These are phyloP conservation scores for Sitta carolinensis DNA, from an alignment of 2,797 vertebrate genomes.

Conservation along the genomic window DNA sequence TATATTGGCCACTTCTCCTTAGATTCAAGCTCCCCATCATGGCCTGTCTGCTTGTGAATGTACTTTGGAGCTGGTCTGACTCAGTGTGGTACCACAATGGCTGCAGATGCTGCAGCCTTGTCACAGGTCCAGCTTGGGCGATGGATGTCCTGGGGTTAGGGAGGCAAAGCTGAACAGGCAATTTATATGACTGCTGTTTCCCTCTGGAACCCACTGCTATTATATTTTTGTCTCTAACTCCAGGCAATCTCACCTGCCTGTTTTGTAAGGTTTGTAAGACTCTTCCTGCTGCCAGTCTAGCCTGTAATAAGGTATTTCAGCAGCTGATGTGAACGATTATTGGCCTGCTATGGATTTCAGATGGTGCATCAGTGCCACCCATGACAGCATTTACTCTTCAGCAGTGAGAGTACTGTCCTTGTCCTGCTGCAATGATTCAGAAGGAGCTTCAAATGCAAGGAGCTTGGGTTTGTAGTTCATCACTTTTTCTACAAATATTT, in stretches of 20 bases:
- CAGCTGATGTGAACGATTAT: not conserved
- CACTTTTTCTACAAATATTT: not conserved
- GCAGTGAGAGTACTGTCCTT: not conserved
- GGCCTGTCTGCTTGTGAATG: not conserved
- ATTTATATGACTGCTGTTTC: not conserved
- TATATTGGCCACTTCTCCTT: not conserved
- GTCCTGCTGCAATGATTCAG: not conserved
- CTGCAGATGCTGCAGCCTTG: slow-evolving; percentile 9
- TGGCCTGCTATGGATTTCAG: not conserved
- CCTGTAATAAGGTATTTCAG: not conserved
- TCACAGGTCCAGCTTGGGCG: not conserved
- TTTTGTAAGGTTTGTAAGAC: not conserved
- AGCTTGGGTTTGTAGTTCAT: not conserved
- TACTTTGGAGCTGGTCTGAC: not conserved
- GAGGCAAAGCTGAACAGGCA: not conserved
- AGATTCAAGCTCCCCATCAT: not conserved
- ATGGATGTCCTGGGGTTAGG: not conserved
- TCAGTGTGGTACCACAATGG: not conserved
- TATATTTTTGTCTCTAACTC: not conserved
- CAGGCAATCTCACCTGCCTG: not conserved
- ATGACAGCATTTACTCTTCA: not conserved
- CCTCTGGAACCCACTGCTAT: not conserved
- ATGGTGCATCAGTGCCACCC: not conserved
- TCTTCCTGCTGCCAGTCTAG: not conserved
- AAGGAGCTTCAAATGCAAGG: not conserved